Conservation (phyloP, 1,140 invertebrate genomes). For the Anoplophora glabripennis region DNA sequence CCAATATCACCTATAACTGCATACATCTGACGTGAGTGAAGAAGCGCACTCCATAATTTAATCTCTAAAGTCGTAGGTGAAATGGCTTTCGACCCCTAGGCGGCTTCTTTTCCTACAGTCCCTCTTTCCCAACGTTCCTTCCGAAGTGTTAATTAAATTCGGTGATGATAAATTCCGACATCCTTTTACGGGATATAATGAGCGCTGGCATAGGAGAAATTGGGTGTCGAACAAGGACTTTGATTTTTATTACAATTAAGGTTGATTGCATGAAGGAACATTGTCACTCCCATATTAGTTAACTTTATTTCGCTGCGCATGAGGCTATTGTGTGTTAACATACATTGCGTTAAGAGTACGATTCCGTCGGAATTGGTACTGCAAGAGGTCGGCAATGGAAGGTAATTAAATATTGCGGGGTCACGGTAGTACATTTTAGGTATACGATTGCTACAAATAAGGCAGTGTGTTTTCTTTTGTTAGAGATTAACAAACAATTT, state of each 20-base stretch:
- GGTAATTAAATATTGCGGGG: too few relatives aligned
- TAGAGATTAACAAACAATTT: too few relatives aligned
- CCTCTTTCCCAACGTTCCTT: not conserved
- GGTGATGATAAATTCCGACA: constrained; percentile 9
- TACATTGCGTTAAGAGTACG: too few relatives aligned
- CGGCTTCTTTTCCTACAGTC: not conserved
- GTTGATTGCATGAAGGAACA: constrained; percentile 1
- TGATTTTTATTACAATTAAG: not conserved
- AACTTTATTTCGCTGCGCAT: not conserved
- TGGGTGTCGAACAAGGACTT: not conserved
- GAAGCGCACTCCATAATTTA: too few relatives aligned
- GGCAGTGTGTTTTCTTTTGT: too few relatives aligned
- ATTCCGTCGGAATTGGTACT: too few relatives aligned
- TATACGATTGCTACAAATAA: too few relatives aligned
- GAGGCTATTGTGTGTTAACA: too few relatives aligned
- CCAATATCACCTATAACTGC: too few relatives aligned
- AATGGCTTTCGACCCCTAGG: not conserved
- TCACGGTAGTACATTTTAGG: too few relatives aligned
- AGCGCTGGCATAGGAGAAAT: constrained; percentile 7
- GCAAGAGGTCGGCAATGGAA: too few relatives aligned
- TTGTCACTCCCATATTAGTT: not conserved
- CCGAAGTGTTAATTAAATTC: constrained; percentile 7
- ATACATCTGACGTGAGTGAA: too few relatives aligned
- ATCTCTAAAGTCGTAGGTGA: not conserved
- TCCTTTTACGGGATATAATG: not conserved